A percentile compares a stretch with the other conserved stretches of the same genome.
These are phyloP conservation scores for Micropoecilia bifurca DNA, from an alignment of 2,797 vertebrate genomes.

Conservation along the genomic window DNA sequence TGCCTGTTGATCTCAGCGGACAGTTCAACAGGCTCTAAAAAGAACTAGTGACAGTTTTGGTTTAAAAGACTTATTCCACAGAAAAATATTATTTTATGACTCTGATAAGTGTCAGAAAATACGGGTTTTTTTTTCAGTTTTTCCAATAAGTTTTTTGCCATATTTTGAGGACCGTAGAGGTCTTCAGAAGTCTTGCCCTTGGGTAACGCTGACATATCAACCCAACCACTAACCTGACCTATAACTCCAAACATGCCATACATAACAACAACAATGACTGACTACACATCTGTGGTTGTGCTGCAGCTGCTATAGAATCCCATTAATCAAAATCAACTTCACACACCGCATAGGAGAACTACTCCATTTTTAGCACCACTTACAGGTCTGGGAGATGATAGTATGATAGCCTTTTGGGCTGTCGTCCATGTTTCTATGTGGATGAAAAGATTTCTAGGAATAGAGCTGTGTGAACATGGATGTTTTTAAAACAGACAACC, in stretches of 20 bases:
- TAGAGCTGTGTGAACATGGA: not conserved
- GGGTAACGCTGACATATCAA: not conserved
- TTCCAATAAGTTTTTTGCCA: too few relatives aligned
- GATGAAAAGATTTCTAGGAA: not conserved
- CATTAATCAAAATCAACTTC: not conserved
- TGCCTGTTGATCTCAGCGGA: not conserved
- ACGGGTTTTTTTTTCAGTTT: too few relatives aligned
- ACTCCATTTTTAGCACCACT: not conserved
- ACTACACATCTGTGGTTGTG: too few relatives aligned
- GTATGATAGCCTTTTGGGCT: not conserved
- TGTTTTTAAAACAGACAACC: not conserved
- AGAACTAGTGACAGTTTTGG: not conserved
- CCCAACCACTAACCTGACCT: not conserved
- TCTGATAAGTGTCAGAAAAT: too few relatives aligned
- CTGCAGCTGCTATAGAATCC: too few relatives aligned
- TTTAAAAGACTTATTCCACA: not conserved
- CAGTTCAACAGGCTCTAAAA: not conserved
- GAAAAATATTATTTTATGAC: too few relatives aligned
- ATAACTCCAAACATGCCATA: too few relatives aligned
- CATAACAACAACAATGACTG: too few relatives aligned
- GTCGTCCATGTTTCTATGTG: not conserved
- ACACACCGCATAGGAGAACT: not conserved
- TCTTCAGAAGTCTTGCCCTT: too few relatives aligned
- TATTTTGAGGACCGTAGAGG: too few relatives aligned
- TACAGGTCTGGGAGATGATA: not conserved